A percentile compares a stretch with the other conserved stretches of the same genome.
phyloP scores from a whole-genome alignment of 2,113 vertebrate species.

The Progne subis region DNA sequence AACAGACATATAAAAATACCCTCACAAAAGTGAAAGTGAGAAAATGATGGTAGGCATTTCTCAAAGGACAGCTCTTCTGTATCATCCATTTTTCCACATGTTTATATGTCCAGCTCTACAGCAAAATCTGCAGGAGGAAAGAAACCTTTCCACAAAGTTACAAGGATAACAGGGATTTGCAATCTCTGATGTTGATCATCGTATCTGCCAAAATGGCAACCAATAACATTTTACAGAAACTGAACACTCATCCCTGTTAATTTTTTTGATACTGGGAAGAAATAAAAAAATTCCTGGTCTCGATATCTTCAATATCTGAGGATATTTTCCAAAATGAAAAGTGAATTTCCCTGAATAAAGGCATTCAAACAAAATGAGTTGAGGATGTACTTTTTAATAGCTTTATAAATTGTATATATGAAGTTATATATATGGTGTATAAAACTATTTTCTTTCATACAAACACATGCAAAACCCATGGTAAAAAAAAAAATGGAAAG shows the following conservation, averaged over 20 bases:
- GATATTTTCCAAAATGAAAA: neutral
- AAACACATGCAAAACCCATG: neutral
- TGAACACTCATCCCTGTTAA: neutral
- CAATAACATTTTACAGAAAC: neutral
- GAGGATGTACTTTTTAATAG: neutral
- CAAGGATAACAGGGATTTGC: neutral
- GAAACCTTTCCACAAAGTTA: neutral
- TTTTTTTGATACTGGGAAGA: neutral
- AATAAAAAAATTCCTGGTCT: neutral
- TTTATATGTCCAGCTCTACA: neutral
- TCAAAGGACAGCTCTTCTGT: neutral
- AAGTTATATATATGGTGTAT: neutral
- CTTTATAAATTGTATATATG: neutral
- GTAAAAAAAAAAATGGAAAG: neutral
- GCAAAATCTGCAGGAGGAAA: neutral
- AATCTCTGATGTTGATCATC: neutral
- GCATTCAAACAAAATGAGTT: neutral
- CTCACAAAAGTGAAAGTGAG: conserved; percentile 6
- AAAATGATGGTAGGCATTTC: neutral
- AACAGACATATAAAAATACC: neutral
- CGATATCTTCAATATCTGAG: neutral
- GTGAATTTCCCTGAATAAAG: neutral
- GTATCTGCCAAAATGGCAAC: neutral
- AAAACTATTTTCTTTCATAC: neutral
- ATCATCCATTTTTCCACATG: neutral